Base-by-base conservation (phyloP, 1,140 invertebrate species). In the Drosophila auraria region DNA sequence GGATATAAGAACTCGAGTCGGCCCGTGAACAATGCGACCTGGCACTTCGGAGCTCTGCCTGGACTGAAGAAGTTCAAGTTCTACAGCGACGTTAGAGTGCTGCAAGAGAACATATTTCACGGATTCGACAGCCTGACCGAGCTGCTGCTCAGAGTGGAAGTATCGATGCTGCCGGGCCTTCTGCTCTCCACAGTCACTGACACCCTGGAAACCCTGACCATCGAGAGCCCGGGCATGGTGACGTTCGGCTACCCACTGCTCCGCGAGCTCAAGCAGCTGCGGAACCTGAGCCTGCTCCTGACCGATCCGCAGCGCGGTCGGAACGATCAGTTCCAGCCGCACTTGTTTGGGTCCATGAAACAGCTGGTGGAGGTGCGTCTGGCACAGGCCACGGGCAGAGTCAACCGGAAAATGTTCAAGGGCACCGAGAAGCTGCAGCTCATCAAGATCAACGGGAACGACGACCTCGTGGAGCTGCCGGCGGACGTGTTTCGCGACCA, bases 401-500 rank as follows among this genome's bases (percentile, higher is more conserved):
- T 96, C 20, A 94, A 95, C 3, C 92, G 93, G 51, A 93, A 94
- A 62, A 79, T 95, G 23, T 95, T 96, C 65, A 93, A 87, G 47
- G 94, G 94, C 64, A 95, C 94, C 6, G 69, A 83, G 2, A 89
- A 93, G 12, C 84, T 96, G 57, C 93, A 82, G 25, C 94, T 94
- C 66, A 93, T 96, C 75, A 94, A 92, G 42, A 87, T 96, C 57
- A 92, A 94, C 38, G 91, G 93, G 44, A 96, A 96, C 80, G 87
- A 92, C 8, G 66, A 81, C 3, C 84, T 96, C 2, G 82, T 40
- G 25, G 80, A 80, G 45, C 72, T 96, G 8, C 94, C 94, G 14
- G 91, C 93, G 30, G 82, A 93, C 12, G 83, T 95, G 14, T 96
- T 96, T 66, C 91, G 91, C 51, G 94, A 95, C 79, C 93, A 95